Conservation (phyloP, 2,113 vertebrate species). For the Saccopteryx bilineata region DNA sequence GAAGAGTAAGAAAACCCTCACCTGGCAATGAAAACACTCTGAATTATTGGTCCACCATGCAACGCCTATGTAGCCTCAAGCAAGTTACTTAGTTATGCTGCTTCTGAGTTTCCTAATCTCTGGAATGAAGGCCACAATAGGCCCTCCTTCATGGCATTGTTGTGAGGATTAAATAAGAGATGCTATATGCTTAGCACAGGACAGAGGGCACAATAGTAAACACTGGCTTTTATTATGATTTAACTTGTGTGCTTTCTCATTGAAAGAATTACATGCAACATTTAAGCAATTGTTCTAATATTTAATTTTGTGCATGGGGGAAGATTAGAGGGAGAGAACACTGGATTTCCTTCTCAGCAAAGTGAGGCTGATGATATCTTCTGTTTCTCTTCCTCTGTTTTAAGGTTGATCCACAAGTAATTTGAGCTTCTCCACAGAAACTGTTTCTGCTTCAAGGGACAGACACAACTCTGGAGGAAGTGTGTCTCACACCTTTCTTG, state of each 20-base stretch:
- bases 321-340: neutral
- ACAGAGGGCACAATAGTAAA: neutral
- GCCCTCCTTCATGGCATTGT: neutral
- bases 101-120: neutral
- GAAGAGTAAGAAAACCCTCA: neutral
- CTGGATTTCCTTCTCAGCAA: neutral
- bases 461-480: neutral
- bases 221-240: neutral
- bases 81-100: conserved; percentile 24
- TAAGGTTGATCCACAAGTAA: neutral
- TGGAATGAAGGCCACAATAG: neutral
- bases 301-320: neutral
- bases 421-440: neutral
- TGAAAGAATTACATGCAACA: neutral
- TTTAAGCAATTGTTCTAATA: conserved; percentile 6
- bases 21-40: neutral
- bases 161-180: neutral
- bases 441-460: neutral
- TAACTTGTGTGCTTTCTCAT: neutral
- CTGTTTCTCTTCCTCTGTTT: neutral
- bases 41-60: neutral
- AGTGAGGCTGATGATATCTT: neutral
- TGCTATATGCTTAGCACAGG: neutral
- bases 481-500: neutral
- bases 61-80: neutral